These are phyloP conservation scores for Phallusia fumigata DNA, from an alignment of 23 tunicate species.

Conservation along the genomic window DNA sequence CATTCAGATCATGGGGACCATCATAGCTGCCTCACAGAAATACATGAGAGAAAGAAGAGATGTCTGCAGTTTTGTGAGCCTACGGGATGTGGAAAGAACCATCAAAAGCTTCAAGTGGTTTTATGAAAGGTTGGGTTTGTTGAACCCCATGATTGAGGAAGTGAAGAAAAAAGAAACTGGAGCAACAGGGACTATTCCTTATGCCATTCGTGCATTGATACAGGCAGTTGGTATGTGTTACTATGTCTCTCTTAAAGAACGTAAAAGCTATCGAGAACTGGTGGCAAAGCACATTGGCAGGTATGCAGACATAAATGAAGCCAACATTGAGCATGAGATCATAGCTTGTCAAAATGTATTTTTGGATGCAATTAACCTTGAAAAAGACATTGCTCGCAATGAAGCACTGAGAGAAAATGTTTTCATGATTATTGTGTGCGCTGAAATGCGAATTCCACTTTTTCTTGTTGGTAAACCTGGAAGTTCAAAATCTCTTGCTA, in stretches of 20 bases:
- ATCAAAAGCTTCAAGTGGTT: slow-evolving; percentile 57
- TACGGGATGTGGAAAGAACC: slow-evolving; percentile 66
- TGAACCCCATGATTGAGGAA: slow-evolving; percentile 12
- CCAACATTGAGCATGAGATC: slow-evolving; percentile 35
- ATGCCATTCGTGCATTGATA: slow-evolving; percentile 35
- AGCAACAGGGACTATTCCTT: neutral
- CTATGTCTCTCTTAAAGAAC: slow-evolving; percentile 48
- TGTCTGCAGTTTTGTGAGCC: slow-evolving; percentile 68
- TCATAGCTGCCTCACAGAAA: slow-evolving; percentile 29
- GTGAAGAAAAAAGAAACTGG: neutral
- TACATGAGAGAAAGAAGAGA: slow-evolving; percentile 51
- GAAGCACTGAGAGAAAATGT: slow-evolving; percentile 77
- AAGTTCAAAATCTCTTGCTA: slow-evolving; percentile 75
- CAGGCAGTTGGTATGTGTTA: slow-evolving; percentile 64
- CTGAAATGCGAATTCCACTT: slow-evolving; percentile 71
- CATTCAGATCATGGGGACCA: slow-evolving; percentile 9
- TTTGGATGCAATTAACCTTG: slow-evolving; percentile 24
- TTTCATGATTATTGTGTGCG: slow-evolving; percentile 70
- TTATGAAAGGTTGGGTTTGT: slow-evolving; percentile 14
- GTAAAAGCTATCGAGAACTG: slow-evolving; percentile 28
- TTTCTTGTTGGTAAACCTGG: slow-evolving; percentile 81
- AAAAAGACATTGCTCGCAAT: slow-evolving; percentile 51
- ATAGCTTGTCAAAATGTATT: slow-evolving; percentile 63
- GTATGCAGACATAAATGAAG: neutral
- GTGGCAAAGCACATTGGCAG: slow-evolving; percentile 17